Percentiles rank a stretch among this genome's conserved stretches.
phyloP scores from a whole-genome alignment of 2,113 vertebrate species.

The Nothocercus nigrocapillus region DNA sequence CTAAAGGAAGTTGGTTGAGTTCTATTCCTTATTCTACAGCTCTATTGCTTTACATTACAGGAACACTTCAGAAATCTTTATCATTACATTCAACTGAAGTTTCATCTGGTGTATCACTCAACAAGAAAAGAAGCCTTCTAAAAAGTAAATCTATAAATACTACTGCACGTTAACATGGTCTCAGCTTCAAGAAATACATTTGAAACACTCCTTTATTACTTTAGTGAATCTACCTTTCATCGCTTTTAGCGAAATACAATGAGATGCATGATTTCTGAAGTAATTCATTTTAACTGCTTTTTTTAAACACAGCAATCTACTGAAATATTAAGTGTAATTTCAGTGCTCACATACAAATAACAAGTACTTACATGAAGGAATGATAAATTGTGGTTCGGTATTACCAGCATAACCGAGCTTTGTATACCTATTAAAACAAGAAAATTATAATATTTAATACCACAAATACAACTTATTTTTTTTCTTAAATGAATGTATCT shows the following conservation, averaged over 20 bases:
- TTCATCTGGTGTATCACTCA: neutral
- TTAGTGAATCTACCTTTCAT: neutral
- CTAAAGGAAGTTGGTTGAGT: neutral
- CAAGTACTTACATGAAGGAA: constrained; percentile 95
- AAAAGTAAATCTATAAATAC: neutral
- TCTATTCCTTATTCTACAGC: neutral
- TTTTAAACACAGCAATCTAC: neutral
- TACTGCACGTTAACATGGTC: neutral
- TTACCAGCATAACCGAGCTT: constrained; percentile 98
- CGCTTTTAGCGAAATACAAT: neutral
- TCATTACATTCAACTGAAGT: neutral
- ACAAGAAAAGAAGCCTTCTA: neutral
- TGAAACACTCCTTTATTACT: neutral
- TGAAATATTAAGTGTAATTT: neutral
- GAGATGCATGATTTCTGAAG: neutral
- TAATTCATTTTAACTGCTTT: accelerated
- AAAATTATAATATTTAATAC: neutral
- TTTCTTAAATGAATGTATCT: neutral
- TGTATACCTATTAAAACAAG: constrained; percentile 87
- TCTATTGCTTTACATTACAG: neutral
- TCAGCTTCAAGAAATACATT: neutral
- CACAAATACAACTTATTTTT: neutral
- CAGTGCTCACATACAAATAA: neutral
- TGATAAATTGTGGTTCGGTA: constrained; percentile 98
- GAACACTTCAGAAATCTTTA: neutral